Evolutionary conservation across 2,113 vertebrate species (phyloP), one percentile per base, ranked within the genome.

Genomic region (Pterocles burchelli): DNA sequence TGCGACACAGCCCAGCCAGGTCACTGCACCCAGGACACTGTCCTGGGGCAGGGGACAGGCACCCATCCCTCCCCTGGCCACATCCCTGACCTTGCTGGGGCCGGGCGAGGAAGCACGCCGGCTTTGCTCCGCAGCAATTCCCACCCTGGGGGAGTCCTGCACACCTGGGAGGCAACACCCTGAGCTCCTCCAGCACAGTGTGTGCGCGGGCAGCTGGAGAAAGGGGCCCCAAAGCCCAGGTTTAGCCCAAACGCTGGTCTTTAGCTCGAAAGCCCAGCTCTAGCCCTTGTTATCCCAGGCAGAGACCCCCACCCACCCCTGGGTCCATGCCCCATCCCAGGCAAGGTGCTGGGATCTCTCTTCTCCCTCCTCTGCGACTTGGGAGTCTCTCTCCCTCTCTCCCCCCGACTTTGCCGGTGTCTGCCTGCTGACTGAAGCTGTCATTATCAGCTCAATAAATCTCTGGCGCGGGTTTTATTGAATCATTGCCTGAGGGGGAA

Each of bases 401-500:
- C 70, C 29, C 33, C 29, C 4, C 41, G 9, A 90, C 96, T 93
- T 82, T 66, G 91, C 97, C 29, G 93, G 96, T 97, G 97, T 96
- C 96, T 97, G 96, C 92, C 90, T 94, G 98, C 98, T 97, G 98
- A 98, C 96, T 98, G 98, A 97, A 98, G 98, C 98, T 98, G 98
- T 99, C 98, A 98, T 98, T 99, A 99, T 99, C 99, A 97, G 98
- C 96, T 97, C 97, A 96, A 98, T 98, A 98, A 98, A 99, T 99
- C 98, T 99, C 98, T 99, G 99, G 98, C 98, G 97, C 98, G 90
- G 98, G 98, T 98, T 98, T 98, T 99, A 98, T 98, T 99, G 98
- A 98, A 98, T 98, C 98, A 98, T 96, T 95, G 98, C 98, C 98
- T 71, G 98, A 98, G 98, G 98, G 98, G 98, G 98, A 98, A 97